phyloP scores from a whole-genome alignment of 2,888 invertebrate species.

The Celastrina argiolus region DNA sequence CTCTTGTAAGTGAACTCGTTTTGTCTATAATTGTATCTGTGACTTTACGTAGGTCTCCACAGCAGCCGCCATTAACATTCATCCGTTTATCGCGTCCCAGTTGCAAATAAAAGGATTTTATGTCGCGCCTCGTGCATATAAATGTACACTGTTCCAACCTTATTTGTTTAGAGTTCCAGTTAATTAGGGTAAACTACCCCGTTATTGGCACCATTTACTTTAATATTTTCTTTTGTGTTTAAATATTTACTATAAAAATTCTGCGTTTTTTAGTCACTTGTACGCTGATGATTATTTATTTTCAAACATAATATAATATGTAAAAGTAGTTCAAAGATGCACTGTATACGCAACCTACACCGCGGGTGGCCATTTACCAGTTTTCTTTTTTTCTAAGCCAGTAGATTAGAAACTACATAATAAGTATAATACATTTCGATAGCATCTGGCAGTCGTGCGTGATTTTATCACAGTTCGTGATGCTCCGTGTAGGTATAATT shows the following conservation, averaged over 20 bases:
- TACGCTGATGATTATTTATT: not conserved
- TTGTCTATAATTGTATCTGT: too few relatives aligned
- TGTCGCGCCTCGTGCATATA: not conserved
- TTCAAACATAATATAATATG: too few relatives aligned
- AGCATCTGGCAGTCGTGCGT: slow-evolving; percentile 1
- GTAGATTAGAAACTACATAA: slow-evolving; percentile 2
- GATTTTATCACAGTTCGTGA: slow-evolving; percentile 1
- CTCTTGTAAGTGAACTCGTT: too few relatives aligned
- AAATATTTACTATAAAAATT: too few relatives aligned
- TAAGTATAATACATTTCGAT: not conserved
- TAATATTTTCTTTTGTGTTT: not conserved
- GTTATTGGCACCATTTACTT: not conserved
- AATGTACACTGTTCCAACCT: not conserved
- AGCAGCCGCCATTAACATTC: not conserved
- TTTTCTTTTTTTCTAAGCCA: slow-evolving; percentile 6
- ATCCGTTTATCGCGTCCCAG: not conserved
- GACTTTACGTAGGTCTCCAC: not conserved
- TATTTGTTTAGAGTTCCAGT: not conserved
- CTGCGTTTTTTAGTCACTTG: too few relatives aligned
- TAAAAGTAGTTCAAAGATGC: not conserved
- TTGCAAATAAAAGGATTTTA: not conserved
- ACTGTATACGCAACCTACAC: not conserved
- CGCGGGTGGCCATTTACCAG: not conserved
- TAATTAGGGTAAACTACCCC: not conserved
- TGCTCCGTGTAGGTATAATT: not conserved